Evolutionary conservation across 2,888 invertebrate species (phyloP).

Genomic region (Odontothrips loti): DNA sequence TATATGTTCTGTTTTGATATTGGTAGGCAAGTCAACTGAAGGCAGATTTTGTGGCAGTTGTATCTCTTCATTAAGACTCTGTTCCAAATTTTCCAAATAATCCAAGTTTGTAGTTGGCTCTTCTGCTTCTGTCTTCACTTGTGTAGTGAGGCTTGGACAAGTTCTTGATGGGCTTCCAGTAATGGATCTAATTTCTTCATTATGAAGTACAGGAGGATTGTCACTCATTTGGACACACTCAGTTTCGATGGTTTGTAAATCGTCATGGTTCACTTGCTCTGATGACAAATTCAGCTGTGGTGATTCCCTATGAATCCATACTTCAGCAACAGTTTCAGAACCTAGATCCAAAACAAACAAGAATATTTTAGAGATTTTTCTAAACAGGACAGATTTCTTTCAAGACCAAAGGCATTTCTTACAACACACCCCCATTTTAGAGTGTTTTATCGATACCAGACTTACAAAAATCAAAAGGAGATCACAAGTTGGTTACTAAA

Average conservation of each 20-base stretch:
- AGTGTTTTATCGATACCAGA: no score
- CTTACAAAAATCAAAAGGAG: no score
- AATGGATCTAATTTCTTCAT: background rate
- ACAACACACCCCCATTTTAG: background rate
- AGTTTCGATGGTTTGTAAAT: background rate
- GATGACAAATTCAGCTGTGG: background rate
- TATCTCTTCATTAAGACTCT: no score
- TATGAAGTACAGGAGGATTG: background rate
- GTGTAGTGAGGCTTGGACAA: background rate
- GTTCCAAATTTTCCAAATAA: no score
- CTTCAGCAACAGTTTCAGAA: constrained; percentile 16
- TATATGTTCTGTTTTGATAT: background rate
- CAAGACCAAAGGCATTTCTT: background rate
- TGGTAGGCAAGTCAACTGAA: background rate
- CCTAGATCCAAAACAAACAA: background rate
- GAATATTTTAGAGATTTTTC: background rate
- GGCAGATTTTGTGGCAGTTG: no score
- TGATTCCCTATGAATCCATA: constrained; percentile 6
- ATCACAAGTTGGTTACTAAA: constrained; percentile 10
- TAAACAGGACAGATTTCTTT: background rate
- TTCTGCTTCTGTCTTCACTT: background rate
- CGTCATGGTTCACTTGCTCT: background rate
- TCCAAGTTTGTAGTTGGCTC: background rate
- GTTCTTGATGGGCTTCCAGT: background rate
- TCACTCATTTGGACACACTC: background rate